Evolutionary conservation across 2,888 invertebrate genomes (phyloP).

Genomic region (Serrognathus titanus): DNA sequence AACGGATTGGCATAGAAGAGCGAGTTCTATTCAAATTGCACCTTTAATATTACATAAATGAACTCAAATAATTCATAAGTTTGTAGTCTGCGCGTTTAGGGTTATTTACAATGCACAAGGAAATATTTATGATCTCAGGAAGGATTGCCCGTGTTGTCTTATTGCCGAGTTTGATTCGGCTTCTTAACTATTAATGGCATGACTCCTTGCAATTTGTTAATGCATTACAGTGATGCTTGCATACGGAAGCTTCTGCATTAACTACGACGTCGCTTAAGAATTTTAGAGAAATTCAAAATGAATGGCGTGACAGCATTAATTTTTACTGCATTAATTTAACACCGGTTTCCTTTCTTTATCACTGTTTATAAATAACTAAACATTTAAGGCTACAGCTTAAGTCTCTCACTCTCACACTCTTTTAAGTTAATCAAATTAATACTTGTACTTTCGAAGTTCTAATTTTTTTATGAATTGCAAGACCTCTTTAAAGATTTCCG

Average conservation of each 20-base stretch:
- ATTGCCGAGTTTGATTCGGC: slow-evolving; percentile 46
- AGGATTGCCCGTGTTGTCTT: slow-evolving; percentile 48
- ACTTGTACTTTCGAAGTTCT: too few relatives aligned
- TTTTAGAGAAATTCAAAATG: too few relatives aligned
- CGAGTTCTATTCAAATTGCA: slow-evolving; percentile 52
- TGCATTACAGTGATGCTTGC: slow-evolving; percentile 29
- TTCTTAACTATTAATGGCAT: slow-evolving; percentile 40
- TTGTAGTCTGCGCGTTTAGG: slow-evolving; percentile 52
- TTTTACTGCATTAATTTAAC: too few relatives aligned
- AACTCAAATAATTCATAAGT: slow-evolving; percentile 52
- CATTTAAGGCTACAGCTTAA: too few relatives aligned
- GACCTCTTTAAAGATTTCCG: too few relatives aligned
- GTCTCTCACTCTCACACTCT: too few relatives aligned
- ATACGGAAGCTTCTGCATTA: not conserved
- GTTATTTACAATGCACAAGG: slow-evolving; percentile 56
- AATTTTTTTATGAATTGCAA: too few relatives aligned
- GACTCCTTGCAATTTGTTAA: slow-evolving; percentile 39
- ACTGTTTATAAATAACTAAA: too few relatives aligned
- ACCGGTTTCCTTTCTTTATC: too few relatives aligned
- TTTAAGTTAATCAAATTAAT: too few relatives aligned
- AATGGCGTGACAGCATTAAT: too few relatives aligned
- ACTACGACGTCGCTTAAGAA: not conserved
- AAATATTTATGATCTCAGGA: slow-evolving; percentile 55
- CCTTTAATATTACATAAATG: slow-evolving; percentile 52
- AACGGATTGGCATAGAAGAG: slow-evolving; percentile 50